These are phyloP conservation scores for Drosophila histrio DNA, from an alignment of 2,888 invertebrate genomes.

Conservation along the genomic window DNA sequence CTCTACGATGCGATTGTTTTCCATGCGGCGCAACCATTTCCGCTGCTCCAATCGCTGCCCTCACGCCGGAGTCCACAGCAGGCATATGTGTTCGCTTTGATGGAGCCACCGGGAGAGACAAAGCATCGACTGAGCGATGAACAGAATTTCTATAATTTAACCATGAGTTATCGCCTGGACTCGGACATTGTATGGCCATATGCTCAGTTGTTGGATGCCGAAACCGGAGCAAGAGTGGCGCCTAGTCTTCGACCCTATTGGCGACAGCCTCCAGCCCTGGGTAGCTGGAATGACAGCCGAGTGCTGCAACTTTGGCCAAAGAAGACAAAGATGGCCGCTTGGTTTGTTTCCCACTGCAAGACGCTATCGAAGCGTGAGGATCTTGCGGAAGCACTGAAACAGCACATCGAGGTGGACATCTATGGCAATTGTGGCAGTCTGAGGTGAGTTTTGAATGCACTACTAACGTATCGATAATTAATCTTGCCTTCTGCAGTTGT, in stretches of 20 bases:
- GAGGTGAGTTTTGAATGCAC: constrained; percentile 61
- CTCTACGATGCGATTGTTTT: constrained; percentile 86
- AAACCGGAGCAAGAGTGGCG: constrained; percentile 70
- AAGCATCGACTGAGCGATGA: constrained; percentile 81
- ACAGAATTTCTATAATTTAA: constrained; percentile 85
- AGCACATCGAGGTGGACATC: constrained; percentile 86
- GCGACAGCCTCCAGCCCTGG: constrained; percentile 57
- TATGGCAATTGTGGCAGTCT: constrained; percentile 87
- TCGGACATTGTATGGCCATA: constrained; percentile 85
- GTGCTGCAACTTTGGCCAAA: constrained; percentile 55
- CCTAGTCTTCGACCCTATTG: constrained; percentile 72
- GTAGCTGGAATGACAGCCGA: constrained; percentile 55
- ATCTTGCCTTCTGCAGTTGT: constrained; percentile 68
- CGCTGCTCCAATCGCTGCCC: constrained; percentile 81
- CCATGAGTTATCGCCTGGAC: constrained; percentile 86
- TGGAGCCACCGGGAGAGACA: constrained; percentile 84
- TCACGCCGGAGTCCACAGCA: constrained; percentile 82
- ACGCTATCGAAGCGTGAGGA: constrained; percentile 84
- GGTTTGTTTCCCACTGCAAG: constrained; percentile 86
- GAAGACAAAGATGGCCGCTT: constrained; percentile 85
- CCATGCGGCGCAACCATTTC: constrained; percentile 84
- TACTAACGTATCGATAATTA: background rate
- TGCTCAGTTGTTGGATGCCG: constrained; percentile 75
- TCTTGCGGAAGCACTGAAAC: constrained; percentile 85
- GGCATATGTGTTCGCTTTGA: constrained; percentile 85